Evolutionary conservation across 92 coral and sea anemone genomes (phyloP).

Genomic region (Plumapathes pennacea): DNA sequence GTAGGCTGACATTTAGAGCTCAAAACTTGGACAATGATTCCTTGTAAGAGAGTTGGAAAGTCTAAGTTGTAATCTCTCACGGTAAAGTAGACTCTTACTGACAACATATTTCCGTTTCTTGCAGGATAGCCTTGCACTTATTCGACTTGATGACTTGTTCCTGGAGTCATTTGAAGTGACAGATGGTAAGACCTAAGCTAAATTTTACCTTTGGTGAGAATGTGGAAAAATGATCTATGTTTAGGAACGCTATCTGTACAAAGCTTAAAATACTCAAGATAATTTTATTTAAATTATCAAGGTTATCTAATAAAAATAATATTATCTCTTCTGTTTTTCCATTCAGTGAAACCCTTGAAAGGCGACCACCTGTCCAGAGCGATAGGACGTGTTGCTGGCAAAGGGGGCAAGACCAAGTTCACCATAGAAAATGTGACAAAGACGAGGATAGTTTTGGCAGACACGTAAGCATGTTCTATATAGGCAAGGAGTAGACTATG

Average conservation of each 20-base stretch:
- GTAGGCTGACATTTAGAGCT: too few species aligned
- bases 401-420: slow-evolving; percentile 93
- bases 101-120: not conserved
- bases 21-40: too few species aligned
- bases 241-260: not conserved
- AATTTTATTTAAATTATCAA: not conserved
- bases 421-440: slow-evolving; percentile 99
- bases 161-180: slow-evolving; percentile 88
- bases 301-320: not conserved
- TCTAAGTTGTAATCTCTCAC: too few species aligned
- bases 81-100: too few species aligned
- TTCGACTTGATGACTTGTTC: slow-evolving; percentile 92
- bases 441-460: slow-evolving; percentile 96
- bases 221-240: not conserved
- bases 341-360: slow-evolving; percentile 85
- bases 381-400: slow-evolving; percentile 96
- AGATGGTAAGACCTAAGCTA: slow-evolving; percentile 97
- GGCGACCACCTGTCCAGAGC: slow-evolving; percentile 98
- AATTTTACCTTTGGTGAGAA: too few species aligned
- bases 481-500: too few species aligned
- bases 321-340: not conserved
- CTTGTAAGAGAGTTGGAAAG: too few species aligned
- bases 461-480: too few species aligned
- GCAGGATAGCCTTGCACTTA: slow-evolving; percentile 90
- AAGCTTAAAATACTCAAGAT: not conserved